A percentile compares a stretch with the other conserved stretches of the same genome.
These are phyloP conservation scores for Zalophus californianus DNA, from an alignment of 2,797 vertebrate genomes.

Conservation along the genomic window DNA sequence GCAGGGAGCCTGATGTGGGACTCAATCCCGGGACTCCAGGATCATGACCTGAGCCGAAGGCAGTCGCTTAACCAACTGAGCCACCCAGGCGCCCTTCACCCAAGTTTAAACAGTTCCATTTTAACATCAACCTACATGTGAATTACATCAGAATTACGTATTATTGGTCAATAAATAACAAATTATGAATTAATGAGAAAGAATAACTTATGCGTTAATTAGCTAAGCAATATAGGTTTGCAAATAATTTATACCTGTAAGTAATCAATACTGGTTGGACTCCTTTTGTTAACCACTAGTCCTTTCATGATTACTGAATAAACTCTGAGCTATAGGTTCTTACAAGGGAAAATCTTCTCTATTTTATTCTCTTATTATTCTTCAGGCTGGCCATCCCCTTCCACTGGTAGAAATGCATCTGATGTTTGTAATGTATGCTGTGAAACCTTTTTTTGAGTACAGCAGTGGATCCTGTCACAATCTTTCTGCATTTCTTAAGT, in stretches of 20 bases:
- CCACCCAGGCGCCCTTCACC: not conserved
- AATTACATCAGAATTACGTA: conserved; percentile 15
- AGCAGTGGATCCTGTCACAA: not conserved
- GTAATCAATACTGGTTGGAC: not conserved
- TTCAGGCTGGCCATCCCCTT: not conserved
- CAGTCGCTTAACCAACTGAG: too few relatives aligned
- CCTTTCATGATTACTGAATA: not conserved
- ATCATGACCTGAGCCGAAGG: too few relatives aligned
- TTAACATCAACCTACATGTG: not conserved
- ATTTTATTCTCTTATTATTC: not conserved
- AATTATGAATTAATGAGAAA: not conserved
- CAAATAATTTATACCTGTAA: not conserved
- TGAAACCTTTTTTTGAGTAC: not conserved
- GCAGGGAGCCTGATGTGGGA: too few relatives aligned
- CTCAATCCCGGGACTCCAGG: too few relatives aligned
- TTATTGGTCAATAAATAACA: not conserved
- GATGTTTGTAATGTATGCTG: not conserved
- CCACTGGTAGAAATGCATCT: conserved; percentile 17
- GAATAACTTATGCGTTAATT: not conserved
- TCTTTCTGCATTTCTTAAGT: not conserved
- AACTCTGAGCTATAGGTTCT: not conserved
- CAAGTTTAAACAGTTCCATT: not conserved
- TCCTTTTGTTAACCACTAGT: not conserved
- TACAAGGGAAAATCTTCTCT: not conserved
- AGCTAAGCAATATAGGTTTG: not conserved